Evolutionary conservation across 2,797 vertebrate genomes (phyloP).

Genomic region (Pogonophryne albipinna): DNA sequence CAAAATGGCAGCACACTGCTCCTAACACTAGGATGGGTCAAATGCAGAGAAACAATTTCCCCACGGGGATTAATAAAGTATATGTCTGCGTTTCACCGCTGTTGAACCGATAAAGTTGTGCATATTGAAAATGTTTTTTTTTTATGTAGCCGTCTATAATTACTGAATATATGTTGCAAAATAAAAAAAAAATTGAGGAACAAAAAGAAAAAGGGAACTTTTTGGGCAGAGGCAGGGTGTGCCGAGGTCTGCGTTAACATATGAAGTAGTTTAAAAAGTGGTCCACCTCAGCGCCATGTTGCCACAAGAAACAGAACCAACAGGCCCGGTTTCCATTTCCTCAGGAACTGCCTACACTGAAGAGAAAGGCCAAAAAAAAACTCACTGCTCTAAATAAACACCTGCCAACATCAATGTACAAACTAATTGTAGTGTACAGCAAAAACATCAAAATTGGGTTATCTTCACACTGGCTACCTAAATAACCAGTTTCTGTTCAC

Average conservation of each 20-base stretch:
- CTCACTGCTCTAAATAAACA: neutral
- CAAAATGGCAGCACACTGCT: too few species aligned
- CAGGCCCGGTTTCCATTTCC: constrained; percentile 47
- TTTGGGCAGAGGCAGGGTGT: neutral
- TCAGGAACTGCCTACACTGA: constrained; percentile 51
- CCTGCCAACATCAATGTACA: neutral
- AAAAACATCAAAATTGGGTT: neutral
- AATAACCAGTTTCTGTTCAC: neutral
- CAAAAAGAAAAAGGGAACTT: too few species aligned
- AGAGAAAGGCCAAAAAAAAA: constrained; percentile 13
- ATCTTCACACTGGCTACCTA: neutral
- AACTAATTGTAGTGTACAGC: neutral
- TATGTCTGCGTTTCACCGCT: too few species aligned
- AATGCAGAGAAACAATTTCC: too few species aligned
- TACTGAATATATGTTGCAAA: neutral
- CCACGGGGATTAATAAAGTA: too few species aligned
- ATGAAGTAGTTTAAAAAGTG: neutral
- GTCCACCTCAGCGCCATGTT: too few species aligned
- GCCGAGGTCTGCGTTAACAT: neutral
- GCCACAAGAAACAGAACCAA: neutral
- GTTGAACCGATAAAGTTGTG: too few species aligned
- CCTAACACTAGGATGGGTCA: too few species aligned
- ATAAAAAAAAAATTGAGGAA: neutral
- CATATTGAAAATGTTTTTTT: neutral
- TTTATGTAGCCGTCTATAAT: neutral